Evolutionary conservation across 2,797 vertebrate species (phyloP), one percentile per base, ranked within the genome.

Genomic region (Paguma larvata): DNA sequence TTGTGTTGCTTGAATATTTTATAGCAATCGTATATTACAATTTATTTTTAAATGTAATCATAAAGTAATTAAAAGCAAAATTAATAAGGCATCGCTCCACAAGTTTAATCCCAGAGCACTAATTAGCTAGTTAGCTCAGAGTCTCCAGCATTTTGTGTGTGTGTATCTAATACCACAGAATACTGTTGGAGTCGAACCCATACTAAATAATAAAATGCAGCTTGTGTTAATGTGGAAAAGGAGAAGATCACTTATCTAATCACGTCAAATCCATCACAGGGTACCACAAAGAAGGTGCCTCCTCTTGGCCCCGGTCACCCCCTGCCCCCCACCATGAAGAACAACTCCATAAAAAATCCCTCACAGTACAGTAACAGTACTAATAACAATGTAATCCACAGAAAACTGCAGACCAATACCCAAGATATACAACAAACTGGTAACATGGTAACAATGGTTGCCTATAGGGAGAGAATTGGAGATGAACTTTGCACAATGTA

Each of bases 21-120:
- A 11, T 72, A 92, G 85, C 87, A 91, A 65, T 53, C 16, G 21
- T n/a, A 48, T 46, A 84, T 84, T 46, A 73, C 1, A 89, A 85
- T 77, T 77, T 32, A 82, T 86, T 93, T 91, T 86, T 75, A 78
- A 92, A 85, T 94, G n/a, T 46, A 82, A 92, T 80, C 51, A 84
- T 78, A 51, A 89, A 77, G 87, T 90, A 95, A 85, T 65, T 34
- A 90, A 94, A 80, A 96, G 6, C 77, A 67, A n/a, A 92, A 63
- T 86, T 84, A 88, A 38, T 80, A 72, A 88, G 67, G 87, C 23
- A 67, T 10, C 79, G 9, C 78, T 86, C 32, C n/a, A 25, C 27
- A 41, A 79, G 27, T 85, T 88, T 82, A 85, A 77, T 90, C 34
- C 94, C 89, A 87, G 30, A 92, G 53, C 15, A 53, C 27, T 82